A percentile compares a stretch with the other conserved stretches of the same genome.
Conservation (phyloP, 2,888 invertebrate species). For the Cabera pusaria region DNA sequence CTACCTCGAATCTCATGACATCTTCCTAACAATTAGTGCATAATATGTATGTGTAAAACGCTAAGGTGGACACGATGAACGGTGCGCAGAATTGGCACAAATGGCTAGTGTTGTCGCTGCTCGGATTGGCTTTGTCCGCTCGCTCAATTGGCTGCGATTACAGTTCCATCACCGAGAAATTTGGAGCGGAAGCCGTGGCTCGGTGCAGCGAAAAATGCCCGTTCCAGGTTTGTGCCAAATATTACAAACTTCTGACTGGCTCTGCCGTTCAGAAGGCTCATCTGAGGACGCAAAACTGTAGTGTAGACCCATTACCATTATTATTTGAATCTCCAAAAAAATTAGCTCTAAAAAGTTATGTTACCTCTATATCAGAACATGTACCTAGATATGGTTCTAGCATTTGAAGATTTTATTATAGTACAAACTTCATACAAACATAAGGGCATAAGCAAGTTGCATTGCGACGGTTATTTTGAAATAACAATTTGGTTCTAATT, state of each 20-base stretch:
- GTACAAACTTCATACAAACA: too few species aligned
- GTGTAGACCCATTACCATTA: too few species aligned
- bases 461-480: conserved; percentile 19
- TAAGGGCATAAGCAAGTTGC: too few species aligned
- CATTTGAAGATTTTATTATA: too few species aligned
- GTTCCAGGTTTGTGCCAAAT: conserved; percentile 78
- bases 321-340: too few species aligned
- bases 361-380: too few species aligned
- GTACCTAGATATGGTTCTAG: too few species aligned
- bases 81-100: conserved; percentile 79
- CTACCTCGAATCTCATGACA: conserved; percentile 24
- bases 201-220: conserved; percentile 80
- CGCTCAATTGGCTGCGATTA: conserved; percentile 81
- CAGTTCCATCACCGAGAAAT: conserved; percentile 80
- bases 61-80: conserved; percentile 70
- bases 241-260: too few species aligned
- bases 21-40: conserved; percentile 18
- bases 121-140: conserved; percentile 83
- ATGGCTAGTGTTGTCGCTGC: conserved; percentile 79
- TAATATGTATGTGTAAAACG: conserved; percentile 50
- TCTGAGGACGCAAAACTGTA: too few species aligned
- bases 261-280: too few species aligned
- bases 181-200: conserved; percentile 79
- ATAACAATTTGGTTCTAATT: too few species aligned
- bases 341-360: too few species aligned